Percentiles rank a stretch among this genome's conserved stretches.
Evolutionary conservation across 2,888 invertebrate species (phyloP).

Genomic region (Oscheius sp.): DNA sequence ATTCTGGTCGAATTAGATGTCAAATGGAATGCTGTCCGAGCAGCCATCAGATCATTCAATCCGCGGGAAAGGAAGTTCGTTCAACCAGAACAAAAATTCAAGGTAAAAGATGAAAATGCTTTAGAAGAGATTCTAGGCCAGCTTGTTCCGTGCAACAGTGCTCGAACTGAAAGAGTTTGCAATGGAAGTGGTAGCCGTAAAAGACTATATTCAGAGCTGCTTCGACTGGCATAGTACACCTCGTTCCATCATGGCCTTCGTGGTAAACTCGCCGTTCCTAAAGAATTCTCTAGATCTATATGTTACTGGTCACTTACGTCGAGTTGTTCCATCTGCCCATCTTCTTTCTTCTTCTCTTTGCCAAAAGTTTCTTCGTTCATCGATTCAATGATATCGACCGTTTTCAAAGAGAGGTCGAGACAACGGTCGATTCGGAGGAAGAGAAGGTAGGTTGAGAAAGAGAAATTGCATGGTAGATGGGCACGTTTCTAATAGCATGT

Average conservation of each 20-base stretch:
- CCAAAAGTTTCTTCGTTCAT: slow-evolving; percentile 77
- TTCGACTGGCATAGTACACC: slow-evolving; percentile 95
- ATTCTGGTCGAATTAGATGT: slow-evolving; percentile 90
- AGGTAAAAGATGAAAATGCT: slow-evolving; percentile 72
- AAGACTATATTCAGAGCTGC: slow-evolving; percentile 91
- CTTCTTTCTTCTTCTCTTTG: slow-evolving; percentile 77
- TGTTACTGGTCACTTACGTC: slow-evolving; percentile 89
- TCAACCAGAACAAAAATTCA: slow-evolving; percentile 92
- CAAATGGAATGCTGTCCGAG: slow-evolving; percentile 90
- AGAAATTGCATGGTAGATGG: not conserved
- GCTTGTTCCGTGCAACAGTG: slow-evolving; percentile 91
- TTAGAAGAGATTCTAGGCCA: slow-evolving; percentile 69
- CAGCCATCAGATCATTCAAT: slow-evolving; percentile 89
- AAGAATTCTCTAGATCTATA: slow-evolving; percentile 77
- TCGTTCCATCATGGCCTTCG: slow-evolving; percentile 83
- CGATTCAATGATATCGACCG: slow-evolving; percentile 2
- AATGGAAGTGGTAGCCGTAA: slow-evolving; percentile 86
- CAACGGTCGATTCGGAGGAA: slow-evolving; percentile 35
- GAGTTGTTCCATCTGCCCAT: slow-evolving; percentile 94
- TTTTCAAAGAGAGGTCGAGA: slow-evolving; percentile 2
- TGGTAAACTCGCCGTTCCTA: slow-evolving; percentile 27
- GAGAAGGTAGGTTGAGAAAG: slow-evolving; percentile 36
- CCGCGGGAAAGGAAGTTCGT: slow-evolving; percentile 94
- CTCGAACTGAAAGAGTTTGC: slow-evolving; percentile 88
- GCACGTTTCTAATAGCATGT: not conserved